A percentile compares a stretch with the other conserved stretches of the same genome.
phyloP scores from a whole-genome alignment of 35 echinoderm and acorn worm species.

The Hemicentrotus pulcherrimus region DNA sequence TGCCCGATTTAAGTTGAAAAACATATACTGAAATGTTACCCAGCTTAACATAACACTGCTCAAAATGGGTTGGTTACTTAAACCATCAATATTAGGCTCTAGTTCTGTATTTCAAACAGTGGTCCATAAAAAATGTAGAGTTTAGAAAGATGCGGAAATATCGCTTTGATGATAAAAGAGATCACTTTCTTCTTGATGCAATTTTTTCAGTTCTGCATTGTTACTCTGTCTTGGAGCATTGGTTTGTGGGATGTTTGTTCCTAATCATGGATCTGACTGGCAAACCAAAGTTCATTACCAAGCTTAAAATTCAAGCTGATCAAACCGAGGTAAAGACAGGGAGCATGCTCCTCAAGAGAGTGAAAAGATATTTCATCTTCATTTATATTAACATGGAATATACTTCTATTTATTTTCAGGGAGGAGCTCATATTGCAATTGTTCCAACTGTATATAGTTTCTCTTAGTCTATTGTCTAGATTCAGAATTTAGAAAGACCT shows the following conservation, averaged over 20 bases:
- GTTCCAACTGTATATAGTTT: too few species aligned
- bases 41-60: too few species aligned
- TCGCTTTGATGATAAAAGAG: neutral
- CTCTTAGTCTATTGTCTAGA: too few species aligned
- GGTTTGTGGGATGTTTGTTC: constrained; percentile 67
- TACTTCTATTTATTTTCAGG: too few species aligned
- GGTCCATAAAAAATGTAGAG: neutral
- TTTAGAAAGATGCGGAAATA: neutral
- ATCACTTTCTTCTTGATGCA: neutral
- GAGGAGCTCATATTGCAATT: too few species aligned
- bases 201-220: constrained; percentile 54
- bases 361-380: neutral
- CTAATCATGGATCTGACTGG: constrained; percentile 74
- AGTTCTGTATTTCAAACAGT: neutral
- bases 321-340: constrained; percentile 45
- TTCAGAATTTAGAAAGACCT: too few species aligned
- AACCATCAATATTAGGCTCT: too few species aligned
- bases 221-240: constrained; percentile 49
- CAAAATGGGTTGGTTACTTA: too few species aligned
- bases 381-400: neutral
- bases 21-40: too few species aligned
- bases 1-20: too few species aligned
- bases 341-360: too few species aligned
- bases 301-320: constrained; percentile 75
- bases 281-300: constrained; percentile 50